These are phyloP conservation scores for Ophioninae sp. DNA, from an alignment of 2,888 invertebrate species.

Conservation along the genomic window DNA sequence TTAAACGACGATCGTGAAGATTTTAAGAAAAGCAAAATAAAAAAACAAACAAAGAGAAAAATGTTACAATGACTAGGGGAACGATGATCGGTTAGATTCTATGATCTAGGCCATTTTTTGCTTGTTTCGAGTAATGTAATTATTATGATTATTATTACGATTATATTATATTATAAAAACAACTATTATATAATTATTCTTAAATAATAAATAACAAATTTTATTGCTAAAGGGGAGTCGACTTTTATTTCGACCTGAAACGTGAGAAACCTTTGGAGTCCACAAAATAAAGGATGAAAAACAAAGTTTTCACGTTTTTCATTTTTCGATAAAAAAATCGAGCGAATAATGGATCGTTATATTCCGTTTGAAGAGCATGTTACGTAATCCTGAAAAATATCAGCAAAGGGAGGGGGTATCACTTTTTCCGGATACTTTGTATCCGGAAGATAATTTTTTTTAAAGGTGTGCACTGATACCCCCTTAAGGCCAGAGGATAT, in stretches of 20 bases:
- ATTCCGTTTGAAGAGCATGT: too few relatives aligned
- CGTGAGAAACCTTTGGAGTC: too few relatives aligned
- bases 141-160: constrained; percentile 54
- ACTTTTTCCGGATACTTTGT: constrained; percentile 3
- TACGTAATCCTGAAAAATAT: too few relatives aligned
- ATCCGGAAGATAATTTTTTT: constrained; percentile 2
- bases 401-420: background rate
- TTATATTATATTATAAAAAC: constrained; percentile 53
- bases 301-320: too few relatives aligned
- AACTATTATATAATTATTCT: constrained; percentile 74
- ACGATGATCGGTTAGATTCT: constrained; percentile 66
- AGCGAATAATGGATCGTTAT: too few relatives aligned
- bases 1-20: constrained; percentile 52
- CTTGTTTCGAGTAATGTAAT: constrained; percentile 67
- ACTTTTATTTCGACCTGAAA: background rate
- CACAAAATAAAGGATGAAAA: too few relatives aligned
- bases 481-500: constrained; percentile 16
- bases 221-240: constrained; percentile 68
- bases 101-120: constrained; percentile 68
- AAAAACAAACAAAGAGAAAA: constrained; percentile 10
- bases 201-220: constrained; percentile 74
- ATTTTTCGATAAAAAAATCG: too few relatives aligned
- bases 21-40: background rate
- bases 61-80: constrained; percentile 17
- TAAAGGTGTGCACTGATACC: background rate